Base-by-base conservation (phyloP, 1,140 invertebrate species). In the Archivesica marissinica region DNA sequence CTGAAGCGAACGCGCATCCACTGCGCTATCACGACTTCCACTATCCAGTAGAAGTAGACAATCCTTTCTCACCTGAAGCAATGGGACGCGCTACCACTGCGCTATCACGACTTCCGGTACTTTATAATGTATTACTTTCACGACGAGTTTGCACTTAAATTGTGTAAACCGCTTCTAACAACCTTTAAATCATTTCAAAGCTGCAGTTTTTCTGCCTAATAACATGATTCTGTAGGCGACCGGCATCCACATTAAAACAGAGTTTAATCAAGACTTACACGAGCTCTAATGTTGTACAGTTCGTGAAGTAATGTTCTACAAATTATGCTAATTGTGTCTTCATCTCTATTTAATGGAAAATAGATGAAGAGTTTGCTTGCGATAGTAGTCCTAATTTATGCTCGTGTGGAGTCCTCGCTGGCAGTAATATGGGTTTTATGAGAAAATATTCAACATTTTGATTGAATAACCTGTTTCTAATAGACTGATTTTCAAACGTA, bases 311-410 rank as follows among this genome's bases (percentile, higher is more conserved):
- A 81, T 81, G 66, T 23, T 38, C 64, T 52, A 81, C 79, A 81
- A 81, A 81, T 81, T 81, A 72, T 30, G 1, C n/a, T 81, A 81
- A 81, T 81, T 81, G 79, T 35, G 9, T n/a, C 41, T 72, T 72
- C 64, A 81, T 70, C 79, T 81, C 64, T 81, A 72, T 81, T 81
- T 81, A 81, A 81, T 81, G 79, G 79, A 81, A 81, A 81, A 81
- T 81, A 72, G 79, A 81, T 81, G 79, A 81, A 72, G 79, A 70
- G 47, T 56, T 81, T 70, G 79, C 72, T 56, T 30, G 44, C 56
- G 72, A 81, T 81, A 50, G 72, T 81, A 70, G 39, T 72, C 59
- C 79, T 81, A 70, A 81, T 72, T 81, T 81, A 70, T 81, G 66
- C 44, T 52, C 79, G 79, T 72, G 79, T 81, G 79, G 64, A 70